These are phyloP conservation scores for Drosophila murphyi DNA, from an alignment of 1,140 invertebrate species.

Conservation along the genomic window DNA sequence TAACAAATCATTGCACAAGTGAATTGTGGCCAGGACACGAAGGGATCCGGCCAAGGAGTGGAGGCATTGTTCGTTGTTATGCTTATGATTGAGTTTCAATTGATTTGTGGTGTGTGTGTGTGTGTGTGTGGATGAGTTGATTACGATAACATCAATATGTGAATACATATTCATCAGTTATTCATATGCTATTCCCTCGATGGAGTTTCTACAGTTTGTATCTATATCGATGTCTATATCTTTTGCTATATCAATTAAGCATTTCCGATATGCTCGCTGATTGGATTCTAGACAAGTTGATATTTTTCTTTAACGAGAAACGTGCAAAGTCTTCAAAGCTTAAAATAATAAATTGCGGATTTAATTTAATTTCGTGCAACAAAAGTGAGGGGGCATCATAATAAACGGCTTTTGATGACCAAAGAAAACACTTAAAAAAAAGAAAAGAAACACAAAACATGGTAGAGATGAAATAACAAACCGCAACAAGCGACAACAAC, in stretches of 20 bases:
- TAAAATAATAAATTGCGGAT: constrained; percentile 76
- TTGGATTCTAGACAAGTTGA: too few relatives aligned
- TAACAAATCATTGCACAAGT: constrained; percentile 66
- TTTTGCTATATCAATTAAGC: too few relatives aligned
- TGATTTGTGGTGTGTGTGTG: constrained; percentile 33
- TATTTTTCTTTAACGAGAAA: too few relatives aligned
- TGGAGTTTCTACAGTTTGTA: too few relatives aligned
- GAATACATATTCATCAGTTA: constrained; percentile 11
- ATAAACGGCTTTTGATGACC: constrained; percentile 78
- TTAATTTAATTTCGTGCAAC: constrained; percentile 74
- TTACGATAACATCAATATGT: constrained; percentile 2
- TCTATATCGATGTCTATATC: too few relatives aligned
- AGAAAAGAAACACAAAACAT: constrained; percentile 14
- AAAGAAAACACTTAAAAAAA: constrained; percentile 48
- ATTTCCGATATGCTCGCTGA: too few relatives aligned
- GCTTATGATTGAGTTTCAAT: constrained; percentile 28
- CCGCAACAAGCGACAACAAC: constrained; percentile 27
- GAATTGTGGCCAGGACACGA: constrained; percentile 2
- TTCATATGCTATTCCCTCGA: not conserved
- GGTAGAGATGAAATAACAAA: constrained; percentile 13
- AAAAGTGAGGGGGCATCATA: constrained; percentile 64
- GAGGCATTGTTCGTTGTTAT: too few relatives aligned
- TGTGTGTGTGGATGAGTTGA: constrained; percentile 6
- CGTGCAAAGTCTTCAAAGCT: constrained; percentile 16
- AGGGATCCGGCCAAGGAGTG: too few relatives aligned